A percentile compares a stretch with the other conserved stretches of the same genome.
Conservation (phyloP, 2,797 vertebrate genomes). For the Tapera naevia region DNA sequence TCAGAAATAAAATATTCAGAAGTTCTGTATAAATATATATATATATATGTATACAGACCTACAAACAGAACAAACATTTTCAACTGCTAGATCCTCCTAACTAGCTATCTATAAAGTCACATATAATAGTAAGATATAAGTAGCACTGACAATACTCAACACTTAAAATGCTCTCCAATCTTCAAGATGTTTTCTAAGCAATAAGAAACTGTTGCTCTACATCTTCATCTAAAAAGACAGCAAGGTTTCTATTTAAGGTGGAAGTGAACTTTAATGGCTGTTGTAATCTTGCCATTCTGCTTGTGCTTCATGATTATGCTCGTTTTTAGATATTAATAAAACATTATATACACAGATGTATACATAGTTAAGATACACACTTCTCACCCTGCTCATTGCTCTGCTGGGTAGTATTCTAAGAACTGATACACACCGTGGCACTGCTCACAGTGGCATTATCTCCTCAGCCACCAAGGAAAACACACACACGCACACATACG, state of each 20-base stretch:
- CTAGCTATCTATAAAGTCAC: neutral
- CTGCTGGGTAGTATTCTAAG: neutral
- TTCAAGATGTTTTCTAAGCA: neutral
- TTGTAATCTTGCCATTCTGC: neutral
- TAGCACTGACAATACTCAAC: neutral
- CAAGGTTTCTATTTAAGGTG: neutral
- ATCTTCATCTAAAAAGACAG: neutral
- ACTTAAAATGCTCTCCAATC: neutral
- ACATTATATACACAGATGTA: accelerated
- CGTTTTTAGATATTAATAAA: neutral
- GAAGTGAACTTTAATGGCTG: neutral
- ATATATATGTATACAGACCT: neutral
- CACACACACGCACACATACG: too few relatives aligned
- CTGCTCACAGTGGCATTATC: neutral
- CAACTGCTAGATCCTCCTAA: neutral
- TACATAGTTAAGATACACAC: neutral
- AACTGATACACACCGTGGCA: neutral
- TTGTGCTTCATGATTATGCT: neutral
- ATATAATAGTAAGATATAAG: neutral
- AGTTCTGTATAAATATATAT: neutral
- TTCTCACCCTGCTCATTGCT: neutral
- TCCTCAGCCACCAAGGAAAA: neutral
- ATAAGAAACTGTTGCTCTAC: neutral
- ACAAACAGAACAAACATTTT: neutral
- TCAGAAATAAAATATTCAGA: neutral